These are phyloP conservation scores for Diadophis punctatus DNA, from an alignment of 2,113 vertebrate genomes.

Conservation along the genomic window DNA sequence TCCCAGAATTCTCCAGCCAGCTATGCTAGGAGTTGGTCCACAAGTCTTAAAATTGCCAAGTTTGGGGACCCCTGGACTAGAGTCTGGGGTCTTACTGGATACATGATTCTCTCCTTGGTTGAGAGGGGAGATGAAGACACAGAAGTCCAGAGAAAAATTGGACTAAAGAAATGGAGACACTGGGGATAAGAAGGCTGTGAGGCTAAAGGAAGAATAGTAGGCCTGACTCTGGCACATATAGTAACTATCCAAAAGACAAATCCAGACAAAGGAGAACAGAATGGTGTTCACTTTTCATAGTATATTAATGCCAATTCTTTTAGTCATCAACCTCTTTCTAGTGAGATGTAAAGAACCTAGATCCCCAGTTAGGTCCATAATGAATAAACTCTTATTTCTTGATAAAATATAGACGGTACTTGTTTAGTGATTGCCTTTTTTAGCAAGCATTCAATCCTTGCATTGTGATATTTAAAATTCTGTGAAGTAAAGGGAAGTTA, in stretches of 20 bases:
- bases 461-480: no score
- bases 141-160: background rate
- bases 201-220: background rate
- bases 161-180: background rate
- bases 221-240: background rate
- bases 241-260: background rate
- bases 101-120: background rate
- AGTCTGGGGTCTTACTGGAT: background rate
- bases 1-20: no score
- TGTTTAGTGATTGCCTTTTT: background rate
- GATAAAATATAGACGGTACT: background rate
- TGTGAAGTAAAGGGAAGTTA: no score
- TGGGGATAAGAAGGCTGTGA: background rate
- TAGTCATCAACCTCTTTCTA: background rate
- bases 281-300: background rate
- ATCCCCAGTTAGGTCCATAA: background rate
- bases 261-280: background rate
- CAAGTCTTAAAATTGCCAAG: no score
- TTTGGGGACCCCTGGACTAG: no score
- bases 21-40: no score
- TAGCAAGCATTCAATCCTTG: no score
- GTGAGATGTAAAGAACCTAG: background rate
- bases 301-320: no score
- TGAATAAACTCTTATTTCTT: background rate
- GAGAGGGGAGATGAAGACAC: background rate